phyloP scores from a whole-genome alignment of 2,888 invertebrate species.

The Amorpha juglandis region DNA sequence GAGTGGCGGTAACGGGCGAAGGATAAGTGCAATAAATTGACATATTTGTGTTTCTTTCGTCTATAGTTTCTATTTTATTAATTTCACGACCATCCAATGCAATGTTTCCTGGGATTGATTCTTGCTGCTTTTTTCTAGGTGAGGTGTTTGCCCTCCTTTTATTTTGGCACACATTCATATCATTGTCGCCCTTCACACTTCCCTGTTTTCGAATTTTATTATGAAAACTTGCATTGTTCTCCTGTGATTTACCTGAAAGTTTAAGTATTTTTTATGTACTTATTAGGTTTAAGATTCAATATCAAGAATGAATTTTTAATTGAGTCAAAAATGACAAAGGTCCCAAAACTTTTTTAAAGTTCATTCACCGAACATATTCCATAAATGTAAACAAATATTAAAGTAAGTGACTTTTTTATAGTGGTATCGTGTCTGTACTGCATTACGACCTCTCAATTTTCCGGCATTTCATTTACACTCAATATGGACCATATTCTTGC shows the following conservation, averaged over 20 bases:
- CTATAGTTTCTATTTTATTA: conserved; percentile 2
- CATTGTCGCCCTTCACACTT: conserved; percentile 31
- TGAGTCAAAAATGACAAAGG: too few species aligned
- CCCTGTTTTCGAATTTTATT: conserved; percentile 38
- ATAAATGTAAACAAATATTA: too few species aligned
- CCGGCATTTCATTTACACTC: too few species aligned
- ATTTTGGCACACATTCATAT: conserved; percentile 41
- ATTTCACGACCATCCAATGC: not conserved
- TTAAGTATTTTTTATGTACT: not conserved
- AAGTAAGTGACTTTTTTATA: too few species aligned
- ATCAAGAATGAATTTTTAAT: too few species aligned
- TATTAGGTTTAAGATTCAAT: too few species aligned
- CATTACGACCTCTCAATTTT: too few species aligned
- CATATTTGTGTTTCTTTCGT: not conserved
- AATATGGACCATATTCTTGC: not conserved
- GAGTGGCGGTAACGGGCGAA: not conserved
- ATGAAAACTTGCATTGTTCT: conserved; percentile 49
- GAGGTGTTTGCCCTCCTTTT: conserved; percentile 32
- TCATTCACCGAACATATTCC: too few species aligned
- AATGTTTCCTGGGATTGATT: conserved; percentile 9
- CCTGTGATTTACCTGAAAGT: conserved; percentile 59
- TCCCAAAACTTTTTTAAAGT: too few species aligned
- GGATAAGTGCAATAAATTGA: not conserved
- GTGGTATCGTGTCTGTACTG: too few species aligned
- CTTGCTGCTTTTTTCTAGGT: not conserved